Base-by-base conservation (phyloP, 2,888 invertebrate genomes). In the Drosophila neotestacea region DNA sequence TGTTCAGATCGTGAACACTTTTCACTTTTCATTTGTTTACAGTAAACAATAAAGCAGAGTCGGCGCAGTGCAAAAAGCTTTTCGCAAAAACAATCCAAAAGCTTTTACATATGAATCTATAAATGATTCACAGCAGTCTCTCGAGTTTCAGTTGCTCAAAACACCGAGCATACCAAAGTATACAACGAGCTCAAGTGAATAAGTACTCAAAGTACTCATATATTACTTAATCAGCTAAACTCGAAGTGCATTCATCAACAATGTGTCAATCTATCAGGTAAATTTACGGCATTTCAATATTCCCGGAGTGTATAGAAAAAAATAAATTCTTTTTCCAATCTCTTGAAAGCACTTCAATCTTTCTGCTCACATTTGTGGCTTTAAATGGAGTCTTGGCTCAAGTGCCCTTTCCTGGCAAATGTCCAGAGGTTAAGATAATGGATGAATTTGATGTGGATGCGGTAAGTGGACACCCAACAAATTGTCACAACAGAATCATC, bases 351-450 rank as follows among this genome's bases (percentile, higher is more conserved):
- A 46, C 66, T 34, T 64, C 73, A 42, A 6, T 67, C 55, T 62
- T 28, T 63, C 67, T 85, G 58, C 72, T 85, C 5, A 16, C 79
- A 28, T 67, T 70, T 36, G 60, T 70, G 61, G 71, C 74, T 6
- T 27, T 66, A 6, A 70, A 55, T 60, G 82, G 67, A 56, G 51
- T 71, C 61, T 48, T 73, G 5, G 83, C 94, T 0, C 96, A 96
- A 89, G 93, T 96, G 10, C 94, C 95, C 0, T 94, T 94, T 78
- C 93, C 95, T 0, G 95, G 95, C 3, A 85, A 92, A 0, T 96
- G 96, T 81, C 96, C 96, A 0, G 92, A 94, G 13, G 93, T 96
- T 0, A 92, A 94, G 55, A 93, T 94, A 3, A 94, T 94, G 92
- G 89, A 93, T 2, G 92, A 94, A 75, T 96, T 96, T 80, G 93